Conservation (phyloP, 2,888 invertebrate species). For the Brenthis ino region DNA sequence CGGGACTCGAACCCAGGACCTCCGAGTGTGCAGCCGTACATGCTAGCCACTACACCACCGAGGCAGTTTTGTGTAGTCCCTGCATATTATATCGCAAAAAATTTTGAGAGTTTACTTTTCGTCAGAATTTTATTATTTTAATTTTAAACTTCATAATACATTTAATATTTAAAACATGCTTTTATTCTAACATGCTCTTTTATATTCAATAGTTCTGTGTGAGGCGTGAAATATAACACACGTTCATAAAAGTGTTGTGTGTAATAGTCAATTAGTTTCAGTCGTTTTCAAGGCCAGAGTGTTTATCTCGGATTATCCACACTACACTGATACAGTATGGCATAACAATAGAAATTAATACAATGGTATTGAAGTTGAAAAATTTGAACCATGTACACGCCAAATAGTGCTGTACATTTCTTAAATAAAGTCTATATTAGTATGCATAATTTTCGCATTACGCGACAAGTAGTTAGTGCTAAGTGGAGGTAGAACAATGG, state of each 20-base stretch:
- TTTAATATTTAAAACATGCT: not conserved
- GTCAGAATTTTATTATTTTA: not conserved
- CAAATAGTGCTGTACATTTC: slow-evolving; percentile 23
- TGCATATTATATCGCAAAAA: too few species aligned
- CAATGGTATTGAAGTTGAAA: slow-evolving; percentile 34
- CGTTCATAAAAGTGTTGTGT: slow-evolving; percentile 19
- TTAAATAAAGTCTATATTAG: slow-evolving; percentile 32
- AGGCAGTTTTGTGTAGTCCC: too few species aligned
- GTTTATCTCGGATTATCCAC: slow-evolving; percentile 66
- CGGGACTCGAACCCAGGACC: too few species aligned
- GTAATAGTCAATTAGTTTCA: slow-evolving; percentile 46
- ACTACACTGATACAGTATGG: slow-evolving; percentile 42
- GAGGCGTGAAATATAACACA: slow-evolving; percentile 11
- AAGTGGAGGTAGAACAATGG: slow-evolving; percentile 48
- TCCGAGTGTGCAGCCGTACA: too few species aligned
- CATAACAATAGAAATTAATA: slow-evolving; percentile 40
- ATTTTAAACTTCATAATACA: not conserved
- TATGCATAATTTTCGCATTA: slow-evolving; percentile 24
- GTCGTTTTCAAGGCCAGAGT: slow-evolving; percentile 55
- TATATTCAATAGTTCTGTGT: slow-evolving; percentile 5
- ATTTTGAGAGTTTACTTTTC: too few species aligned
- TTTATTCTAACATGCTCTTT: not conserved
- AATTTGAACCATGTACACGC: not conserved
- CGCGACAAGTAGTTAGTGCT: slow-evolving; percentile 36
- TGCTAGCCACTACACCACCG: too few species aligned